Base-by-base conservation (phyloP, 2,888 invertebrate species). In the Ischnus inquisitorius region DNA sequence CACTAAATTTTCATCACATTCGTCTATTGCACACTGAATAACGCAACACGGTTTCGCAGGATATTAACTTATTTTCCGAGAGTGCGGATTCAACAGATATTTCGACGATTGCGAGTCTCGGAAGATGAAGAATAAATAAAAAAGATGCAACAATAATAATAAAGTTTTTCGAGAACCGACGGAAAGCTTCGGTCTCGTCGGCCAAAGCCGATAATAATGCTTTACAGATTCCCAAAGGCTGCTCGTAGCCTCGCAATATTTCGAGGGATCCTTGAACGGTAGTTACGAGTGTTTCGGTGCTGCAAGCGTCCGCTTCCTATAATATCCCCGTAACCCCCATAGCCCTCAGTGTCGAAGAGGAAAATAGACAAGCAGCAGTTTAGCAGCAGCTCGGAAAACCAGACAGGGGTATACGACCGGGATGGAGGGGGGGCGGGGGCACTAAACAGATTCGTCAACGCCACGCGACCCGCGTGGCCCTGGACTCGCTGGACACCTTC, bases 361-460 rank as follows among this genome's bases (percentile, higher is more conserved):
- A 43, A 80, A 72, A 54, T 74, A 51, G 28, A 16, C 51, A 68
- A 75, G 72, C 71, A 78, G 80, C 74, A 84, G 80, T 76, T 71
- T 67, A 60, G 76, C 60, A 80, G 81, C 60, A 65, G 78, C 57
- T 75, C 78, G 74, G 69, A 39, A 79, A 84, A 81, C 78, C 84
- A 84, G 84, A 74, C 84, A 75, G 84, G 78, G 80, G 84, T 84
- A 84, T 84, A 84, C 71, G 84, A 60, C 81, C 8, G 34, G 34
- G 34, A 8, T 4, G 34, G 34, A 34, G 34, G 34, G 34, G 34
- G 5, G 34, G 34, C 6, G 34, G 34, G 84, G 85, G 86, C 84
- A 72, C 85, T 87, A 87, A 88, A 90, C 88, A 89, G 89, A 91
- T 90, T 88, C 89, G 89, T 91, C 91, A 89, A 87, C 88, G 91